Base-by-base conservation (phyloP, 1,140 invertebrate genomes). In the Drosophila funebris region DNA sequence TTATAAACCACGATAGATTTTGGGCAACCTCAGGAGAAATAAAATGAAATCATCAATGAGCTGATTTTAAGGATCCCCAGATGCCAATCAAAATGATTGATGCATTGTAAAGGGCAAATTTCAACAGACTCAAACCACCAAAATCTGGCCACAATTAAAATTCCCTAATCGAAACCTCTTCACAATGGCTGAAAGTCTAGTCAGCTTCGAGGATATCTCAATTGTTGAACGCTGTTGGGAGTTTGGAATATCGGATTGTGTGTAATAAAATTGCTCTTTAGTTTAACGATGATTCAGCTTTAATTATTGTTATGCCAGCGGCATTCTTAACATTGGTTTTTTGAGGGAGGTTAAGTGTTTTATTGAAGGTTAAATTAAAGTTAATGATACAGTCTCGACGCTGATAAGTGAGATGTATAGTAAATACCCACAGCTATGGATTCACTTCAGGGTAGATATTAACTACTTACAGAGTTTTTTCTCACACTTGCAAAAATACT, bases 311-410 rank as follows among this genome's bases (percentile, higher is more conserved):
- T 50, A 43, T 41, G 48, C 39, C 58, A 44, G 29, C 16, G 43
- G 43, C 52, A 52, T 75, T 73, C 61, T 58, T 29, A 36, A 33
- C 57, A 43, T 22, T 73, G 52, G 41, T 7, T 7, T 22, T 14
- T 46, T 56, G 29, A 43, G 22, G 33, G 61, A 61, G 39, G 67
- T 57, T 41, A 52, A 58, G 27, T 63, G 48, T 52, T 81, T 53
- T 13, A 61, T 68, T 81, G 64, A 87, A 84, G 73, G 77, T 81
- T 80, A 73, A 84, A 70, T 77, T 70, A 84, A 84, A 85, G 80
- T 73, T 85, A 77, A 85, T 71, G 69, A 66, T 27, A 53, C 29
- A 43, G 27, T 20, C 13, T 27, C 43, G 29, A 52, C 43, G 53
- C 44, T 43, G 37, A 39, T 37, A 48, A 64, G 22, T 43, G 44